These are phyloP conservation scores for Nephrotoma appendiculata DNA, from an alignment of 2,888 invertebrate genomes.

Conservation along the genomic window DNA sequence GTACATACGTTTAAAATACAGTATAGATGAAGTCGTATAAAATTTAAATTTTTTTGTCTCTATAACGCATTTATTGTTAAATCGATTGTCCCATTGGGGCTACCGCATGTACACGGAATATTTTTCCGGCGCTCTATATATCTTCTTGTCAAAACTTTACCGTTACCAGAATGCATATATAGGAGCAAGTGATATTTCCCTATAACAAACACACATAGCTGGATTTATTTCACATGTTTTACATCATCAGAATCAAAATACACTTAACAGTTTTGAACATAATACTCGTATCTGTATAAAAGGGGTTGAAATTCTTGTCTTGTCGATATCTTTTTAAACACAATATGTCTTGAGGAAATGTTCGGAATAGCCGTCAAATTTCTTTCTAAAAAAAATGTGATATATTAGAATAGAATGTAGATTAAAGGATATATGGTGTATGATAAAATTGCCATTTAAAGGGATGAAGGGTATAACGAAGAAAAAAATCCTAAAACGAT, in stretches of 20 bases:
- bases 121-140: background rate
- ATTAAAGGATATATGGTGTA: background rate
- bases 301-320: background rate
- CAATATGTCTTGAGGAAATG: background rate
- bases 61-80: background rate
- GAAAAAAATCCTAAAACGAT: background rate
- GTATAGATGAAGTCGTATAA: background rate
- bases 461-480: background rate
- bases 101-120: background rate
- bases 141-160: background rate
- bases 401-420: background rate
- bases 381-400: background rate
- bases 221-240: constrained; percentile 7
- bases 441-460: background rate
- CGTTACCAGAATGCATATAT: too few species aligned
- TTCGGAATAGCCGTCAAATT: background rate
- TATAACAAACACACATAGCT: background rate
- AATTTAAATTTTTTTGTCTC: background rate
- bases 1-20: background rate
- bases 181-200: background rate
- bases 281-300: background rate
- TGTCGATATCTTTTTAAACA: background rate
- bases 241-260: constrained; percentile 3
- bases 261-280: background rate
- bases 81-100: constrained; percentile 3